Evolutionary conservation across 1,140 invertebrate species (phyloP).

Genomic region (Adelges cooleyi): DNA sequence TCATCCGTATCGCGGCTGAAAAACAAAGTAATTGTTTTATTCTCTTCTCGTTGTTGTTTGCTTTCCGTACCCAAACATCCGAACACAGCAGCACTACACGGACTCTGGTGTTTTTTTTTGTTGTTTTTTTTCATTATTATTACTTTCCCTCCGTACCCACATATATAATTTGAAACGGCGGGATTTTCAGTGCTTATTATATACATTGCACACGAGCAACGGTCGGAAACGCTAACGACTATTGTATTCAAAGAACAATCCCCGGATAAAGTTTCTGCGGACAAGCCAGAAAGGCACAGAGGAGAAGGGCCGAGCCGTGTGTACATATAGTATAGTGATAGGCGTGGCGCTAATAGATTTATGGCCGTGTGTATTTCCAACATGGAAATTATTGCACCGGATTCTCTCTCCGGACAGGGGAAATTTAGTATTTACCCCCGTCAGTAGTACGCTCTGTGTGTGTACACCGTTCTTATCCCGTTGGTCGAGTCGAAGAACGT

Average conservation of each 20-base stretch:
- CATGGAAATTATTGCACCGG: slow-evolving; percentile 16
- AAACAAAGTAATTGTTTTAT: neutral
- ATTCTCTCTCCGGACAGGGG: slow-evolving; percentile 10
- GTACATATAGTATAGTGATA: neutral
- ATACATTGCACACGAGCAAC: neutral
- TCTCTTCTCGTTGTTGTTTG: neutral
- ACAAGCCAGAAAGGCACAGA: neutral
- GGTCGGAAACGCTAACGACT: slow-evolving; percentile 24
- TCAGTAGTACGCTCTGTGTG: too few species aligned
- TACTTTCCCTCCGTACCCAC: neutral
- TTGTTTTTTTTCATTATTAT: too few species aligned
- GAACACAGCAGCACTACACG: too few species aligned
- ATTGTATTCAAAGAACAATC: slow-evolving; percentile 28
- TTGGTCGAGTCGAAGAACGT: too few species aligned
- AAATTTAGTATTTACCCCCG: neutral
- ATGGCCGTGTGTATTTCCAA: slow-evolving; percentile 18
- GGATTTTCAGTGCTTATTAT: slow-evolving; percentile 14
- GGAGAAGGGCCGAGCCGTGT: too few species aligned
- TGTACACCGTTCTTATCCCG: too few species aligned
- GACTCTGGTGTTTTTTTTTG: too few species aligned
- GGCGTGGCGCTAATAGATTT: slow-evolving; percentile 23
- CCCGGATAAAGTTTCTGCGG: slow-evolving; percentile 14
- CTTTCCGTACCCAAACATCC: neutral
- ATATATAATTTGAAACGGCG: neutral
- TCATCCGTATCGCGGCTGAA: neutral